A percentile compares a stretch with the other conserved stretches of the same genome.
phyloP scores from a whole-genome alignment of 30 jellyfish, hydroid and myxozoan genomes.

The Chironex yamaguchii region DNA sequence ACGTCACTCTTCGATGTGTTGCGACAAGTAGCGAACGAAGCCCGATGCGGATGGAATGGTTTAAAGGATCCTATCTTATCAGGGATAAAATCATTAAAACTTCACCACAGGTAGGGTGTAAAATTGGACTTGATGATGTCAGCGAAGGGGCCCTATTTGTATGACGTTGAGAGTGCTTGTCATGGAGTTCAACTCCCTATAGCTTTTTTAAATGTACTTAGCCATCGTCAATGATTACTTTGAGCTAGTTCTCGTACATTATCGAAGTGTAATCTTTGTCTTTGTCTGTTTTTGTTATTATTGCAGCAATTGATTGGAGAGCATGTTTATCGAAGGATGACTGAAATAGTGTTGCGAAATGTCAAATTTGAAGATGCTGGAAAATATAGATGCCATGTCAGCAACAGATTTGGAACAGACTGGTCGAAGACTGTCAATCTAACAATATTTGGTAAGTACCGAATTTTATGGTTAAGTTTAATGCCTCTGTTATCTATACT shows the following conservation, averaged over 20 bases:
- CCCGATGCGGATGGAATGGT: conserved; percentile 85
- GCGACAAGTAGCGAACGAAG: conserved; percentile 75
- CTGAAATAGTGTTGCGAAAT: conserved; percentile 64
- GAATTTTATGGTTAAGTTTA: no score
- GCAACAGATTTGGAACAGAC: conserved; percentile 87
- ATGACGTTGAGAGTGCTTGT: no score
- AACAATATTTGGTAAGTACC: conserved; percentile 80
- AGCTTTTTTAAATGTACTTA: no score
- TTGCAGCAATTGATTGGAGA: conserved; percentile 66
- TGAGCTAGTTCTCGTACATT: no score
- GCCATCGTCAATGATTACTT: no score
- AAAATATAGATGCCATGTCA: conserved; percentile 84
- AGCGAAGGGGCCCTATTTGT: no score
- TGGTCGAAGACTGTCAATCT: conserved; percentile 87
- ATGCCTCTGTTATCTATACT: no score
- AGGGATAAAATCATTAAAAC: conserved; percentile 69
- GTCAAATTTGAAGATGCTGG: conserved; percentile 84
- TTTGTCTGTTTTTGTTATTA: neutral
- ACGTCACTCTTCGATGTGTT: conserved; percentile 87
- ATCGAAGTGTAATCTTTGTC: neutral
- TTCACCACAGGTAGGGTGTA: conserved; percentile 72
- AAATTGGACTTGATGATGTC: no score
- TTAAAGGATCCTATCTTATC: conserved; percentile 17
- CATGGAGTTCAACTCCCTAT: no score
- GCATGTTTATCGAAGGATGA: conserved; percentile 75